A percentile compares a stretch with the other conserved stretches of the same genome.
phyloP scores from a whole-genome alignment of 2,797 vertebrate species.

The Hapalemur alaotrensis region DNA sequence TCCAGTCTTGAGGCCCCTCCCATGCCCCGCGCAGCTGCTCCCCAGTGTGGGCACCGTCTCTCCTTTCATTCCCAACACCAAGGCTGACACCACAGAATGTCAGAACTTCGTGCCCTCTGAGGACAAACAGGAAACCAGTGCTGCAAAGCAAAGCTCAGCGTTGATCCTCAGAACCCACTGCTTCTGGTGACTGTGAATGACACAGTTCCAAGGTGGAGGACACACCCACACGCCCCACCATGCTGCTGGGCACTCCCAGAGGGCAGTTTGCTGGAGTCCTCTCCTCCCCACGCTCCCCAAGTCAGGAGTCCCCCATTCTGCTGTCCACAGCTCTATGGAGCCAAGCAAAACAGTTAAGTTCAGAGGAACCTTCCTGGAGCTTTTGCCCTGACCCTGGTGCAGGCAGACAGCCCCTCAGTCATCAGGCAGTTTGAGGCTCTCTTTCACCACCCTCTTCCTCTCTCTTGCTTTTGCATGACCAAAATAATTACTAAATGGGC shows the following conservation, averaged over 20 bases:
- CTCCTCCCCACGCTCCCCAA: neutral
- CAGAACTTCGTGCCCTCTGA: neutral
- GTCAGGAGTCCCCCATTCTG: neutral
- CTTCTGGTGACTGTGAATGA: accelerated
- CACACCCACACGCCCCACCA: accelerated
- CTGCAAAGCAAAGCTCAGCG: neutral
- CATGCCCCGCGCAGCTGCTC: neutral
- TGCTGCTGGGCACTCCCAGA: accelerated
- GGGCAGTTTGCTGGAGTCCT: too few relatives aligned
- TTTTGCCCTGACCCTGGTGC: neutral
- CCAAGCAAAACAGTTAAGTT: neutral
- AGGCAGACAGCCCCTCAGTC: neutral
- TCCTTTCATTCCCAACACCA: too few relatives aligned
- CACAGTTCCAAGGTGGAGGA: accelerated
- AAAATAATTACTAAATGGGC: neutral
- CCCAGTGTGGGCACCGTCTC: neutral
- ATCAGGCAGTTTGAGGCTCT: neutral
- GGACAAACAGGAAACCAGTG: neutral
- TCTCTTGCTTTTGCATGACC: neutral
- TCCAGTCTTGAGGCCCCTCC: neutral
- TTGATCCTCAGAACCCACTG: neutral
- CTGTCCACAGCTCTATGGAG: neutral
- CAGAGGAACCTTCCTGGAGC: neutral
- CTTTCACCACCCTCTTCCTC: neutral
- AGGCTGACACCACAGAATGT: neutral